These are phyloP conservation scores for Trachelus troglodyta DNA, from an alignment of 2,888 invertebrate species.

Conservation along the genomic window DNA sequence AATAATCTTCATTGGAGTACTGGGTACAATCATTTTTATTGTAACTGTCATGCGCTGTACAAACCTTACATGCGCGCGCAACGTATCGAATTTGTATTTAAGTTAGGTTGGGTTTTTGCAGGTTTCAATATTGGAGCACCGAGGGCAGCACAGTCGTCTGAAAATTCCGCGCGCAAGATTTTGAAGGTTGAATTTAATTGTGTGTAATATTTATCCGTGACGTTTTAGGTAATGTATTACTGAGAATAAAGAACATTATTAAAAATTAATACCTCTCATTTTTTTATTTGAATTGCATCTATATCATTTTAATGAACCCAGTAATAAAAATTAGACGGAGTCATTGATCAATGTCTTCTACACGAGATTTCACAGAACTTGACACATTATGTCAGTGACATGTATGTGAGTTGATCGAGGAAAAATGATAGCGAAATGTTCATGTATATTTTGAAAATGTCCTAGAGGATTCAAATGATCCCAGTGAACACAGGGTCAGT, in stretches of 20 bases:
- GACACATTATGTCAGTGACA: not conserved
- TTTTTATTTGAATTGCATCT: not conserved
- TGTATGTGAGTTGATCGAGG: not conserved
- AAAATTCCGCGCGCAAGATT: not conserved
- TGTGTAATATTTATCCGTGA: not conserved
- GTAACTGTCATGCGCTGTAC: not conserved
- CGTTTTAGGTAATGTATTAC: not conserved
- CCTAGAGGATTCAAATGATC: not conserved
- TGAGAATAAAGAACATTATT: not conserved
- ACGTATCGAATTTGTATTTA: not conserved
- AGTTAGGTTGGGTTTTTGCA: not conserved
- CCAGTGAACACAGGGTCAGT: constrained; percentile 31
- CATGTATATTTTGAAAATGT: not conserved
- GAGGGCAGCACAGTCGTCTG: not conserved
- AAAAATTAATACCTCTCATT: not conserved
- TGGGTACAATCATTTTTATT: not conserved
- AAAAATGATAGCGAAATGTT: not conserved
- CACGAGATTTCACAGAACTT: not conserved
- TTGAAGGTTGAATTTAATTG: not conserved
- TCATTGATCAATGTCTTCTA: not conserved
- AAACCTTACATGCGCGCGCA: not conserved
- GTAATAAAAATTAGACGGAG: not conserved
- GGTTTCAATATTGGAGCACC: not conserved
- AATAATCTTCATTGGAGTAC: not conserved
- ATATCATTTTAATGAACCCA: not conserved